phyloP scores from a whole-genome alignment of 1,140 invertebrate genomes.

The Portunus trituberculatus region DNA sequence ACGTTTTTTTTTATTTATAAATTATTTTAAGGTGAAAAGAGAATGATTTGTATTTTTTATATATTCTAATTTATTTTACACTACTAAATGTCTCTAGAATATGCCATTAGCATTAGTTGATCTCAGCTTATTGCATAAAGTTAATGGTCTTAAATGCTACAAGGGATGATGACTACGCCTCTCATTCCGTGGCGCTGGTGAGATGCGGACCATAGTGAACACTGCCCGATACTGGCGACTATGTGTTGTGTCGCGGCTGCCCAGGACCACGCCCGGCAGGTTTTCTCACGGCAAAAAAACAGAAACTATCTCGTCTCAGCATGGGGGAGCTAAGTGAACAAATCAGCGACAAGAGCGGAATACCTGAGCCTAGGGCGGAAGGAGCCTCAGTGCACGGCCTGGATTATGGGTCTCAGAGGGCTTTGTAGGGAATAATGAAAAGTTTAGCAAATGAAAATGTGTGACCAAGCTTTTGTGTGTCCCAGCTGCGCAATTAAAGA shows the following conservation, averaged over 20 bases:
- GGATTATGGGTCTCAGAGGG: neutral
- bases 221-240: no score
- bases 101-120: no score
- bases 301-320: neutral
- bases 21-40: neutral
- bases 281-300: neutral
- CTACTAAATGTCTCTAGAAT: no score
- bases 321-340: neutral
- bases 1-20: neutral
- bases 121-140: no score
- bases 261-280: neutral
- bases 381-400: neutral
- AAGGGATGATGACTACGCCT: no score
- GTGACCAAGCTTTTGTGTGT: neutral
- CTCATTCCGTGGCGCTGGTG: no score
- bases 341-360: neutral
- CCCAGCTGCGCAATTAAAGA: neutral
- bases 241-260: neutral
- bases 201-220: no score
- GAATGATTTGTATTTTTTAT: neutral
- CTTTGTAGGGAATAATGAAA: neutral
- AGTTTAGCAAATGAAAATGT: slow-evolving; percentile 3
- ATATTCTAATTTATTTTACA: no score
- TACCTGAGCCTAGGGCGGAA: neutral
- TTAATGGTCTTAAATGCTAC: no score